A percentile compares a stretch with the other conserved stretches of the same genome.
phyloP scores from a whole-genome alignment of 2,888 invertebrate species.

The Athrips mouffetella region DNA sequence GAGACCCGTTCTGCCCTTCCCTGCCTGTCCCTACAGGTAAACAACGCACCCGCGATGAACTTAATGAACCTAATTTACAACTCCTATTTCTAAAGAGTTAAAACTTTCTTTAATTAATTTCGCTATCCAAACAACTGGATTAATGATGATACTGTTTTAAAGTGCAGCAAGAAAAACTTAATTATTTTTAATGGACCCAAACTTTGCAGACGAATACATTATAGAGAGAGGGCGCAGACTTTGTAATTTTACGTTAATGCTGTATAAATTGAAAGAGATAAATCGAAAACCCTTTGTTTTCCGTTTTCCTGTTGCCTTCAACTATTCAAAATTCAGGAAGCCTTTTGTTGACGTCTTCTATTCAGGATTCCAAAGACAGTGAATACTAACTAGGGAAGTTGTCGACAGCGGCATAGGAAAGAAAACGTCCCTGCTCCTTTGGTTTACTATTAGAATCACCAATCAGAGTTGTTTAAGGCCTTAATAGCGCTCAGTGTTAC shows the following conservation, averaged over 20 bases:
- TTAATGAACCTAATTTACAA: conserved; percentile 6
- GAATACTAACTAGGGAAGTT: conserved; percentile 64
- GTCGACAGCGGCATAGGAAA: conserved; percentile 26
- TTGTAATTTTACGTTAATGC: neutral
- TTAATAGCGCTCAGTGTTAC: too few relatives aligned
- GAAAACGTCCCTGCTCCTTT: too few relatives aligned
- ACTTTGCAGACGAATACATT: conserved; percentile 2
- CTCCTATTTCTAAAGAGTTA: conserved; percentile 8
- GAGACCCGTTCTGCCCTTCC: neutral
- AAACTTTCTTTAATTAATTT: conserved; percentile 1
- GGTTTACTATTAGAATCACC: too few relatives aligned
- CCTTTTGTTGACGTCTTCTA: conserved; percentile 60
- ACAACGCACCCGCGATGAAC: neutral
- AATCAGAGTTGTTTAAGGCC: too few relatives aligned
- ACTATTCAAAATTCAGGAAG: conserved; percentile 63
- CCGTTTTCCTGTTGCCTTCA: conserved; percentile 28
- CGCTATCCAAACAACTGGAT: neutral
- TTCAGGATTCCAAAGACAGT: conserved; percentile 63
- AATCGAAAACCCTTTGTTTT: conserved; percentile 28
- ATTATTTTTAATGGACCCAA: conserved; percentile 1
- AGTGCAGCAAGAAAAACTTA: neutral
- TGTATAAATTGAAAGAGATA: neutral
- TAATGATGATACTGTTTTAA: neutral
- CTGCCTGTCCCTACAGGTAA: neutral
- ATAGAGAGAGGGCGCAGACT: neutral